These are phyloP conservation scores for Creontiades dilutus DNA, from an alignment of 2,888 invertebrate genomes.

Conservation along the genomic window DNA sequence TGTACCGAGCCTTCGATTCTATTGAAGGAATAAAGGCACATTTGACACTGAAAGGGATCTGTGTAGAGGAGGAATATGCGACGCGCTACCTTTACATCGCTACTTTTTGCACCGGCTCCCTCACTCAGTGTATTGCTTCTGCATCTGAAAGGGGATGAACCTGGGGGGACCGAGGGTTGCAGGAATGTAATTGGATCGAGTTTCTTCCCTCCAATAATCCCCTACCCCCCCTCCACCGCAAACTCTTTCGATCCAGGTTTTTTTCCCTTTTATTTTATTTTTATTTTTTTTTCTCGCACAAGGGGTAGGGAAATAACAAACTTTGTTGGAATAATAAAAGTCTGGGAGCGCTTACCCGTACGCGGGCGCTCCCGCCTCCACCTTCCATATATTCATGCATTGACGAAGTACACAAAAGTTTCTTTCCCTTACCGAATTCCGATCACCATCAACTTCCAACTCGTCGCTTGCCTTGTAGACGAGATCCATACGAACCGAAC, in stretches of 20 bases:
- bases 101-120: background rate
- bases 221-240: background rate
- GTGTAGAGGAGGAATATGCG: background rate
- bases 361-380: conserved; percentile 26
- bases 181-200: conserved; percentile 68
- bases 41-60: background rate
- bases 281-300: background rate
- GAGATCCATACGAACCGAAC: too few relatives aligned
- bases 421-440: background rate
- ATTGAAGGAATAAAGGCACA: conserved; percentile 34
- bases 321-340: conserved; percentile 71
- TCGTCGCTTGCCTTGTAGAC: too few relatives aligned
- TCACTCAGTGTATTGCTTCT: conserved; percentile 1
- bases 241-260: background rate
- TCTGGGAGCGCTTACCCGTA: conserved; percentile 45
- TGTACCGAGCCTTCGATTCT: conserved; percentile 37
- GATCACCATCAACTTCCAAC: background rate
- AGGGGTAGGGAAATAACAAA: conserved; percentile 61
- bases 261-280: background rate
- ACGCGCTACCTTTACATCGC: conserved; percentile 19
- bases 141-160: background rate
- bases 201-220: conserved; percentile 36
- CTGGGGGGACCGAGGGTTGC: background rate
- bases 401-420: conserved; percentile 56
- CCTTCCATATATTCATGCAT: conserved; percentile 46